These are phyloP conservation scores for Biston stratarius DNA, from an alignment of 2,888 invertebrate species.

Conservation along the genomic window DNA sequence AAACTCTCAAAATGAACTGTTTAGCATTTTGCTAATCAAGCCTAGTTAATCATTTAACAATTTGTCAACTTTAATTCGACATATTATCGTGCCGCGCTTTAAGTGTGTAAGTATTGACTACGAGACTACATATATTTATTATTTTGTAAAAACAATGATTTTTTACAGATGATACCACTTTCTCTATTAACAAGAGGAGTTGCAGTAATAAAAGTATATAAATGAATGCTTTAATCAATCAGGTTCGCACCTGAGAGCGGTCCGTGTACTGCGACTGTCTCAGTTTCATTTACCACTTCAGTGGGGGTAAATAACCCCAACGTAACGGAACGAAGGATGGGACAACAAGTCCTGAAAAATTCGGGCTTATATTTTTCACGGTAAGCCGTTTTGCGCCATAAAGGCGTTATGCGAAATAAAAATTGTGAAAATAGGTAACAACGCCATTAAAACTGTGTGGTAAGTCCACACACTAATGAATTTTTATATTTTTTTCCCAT, in stretches of 20 bases:
- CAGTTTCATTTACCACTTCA: slow-evolving; percentile 56
- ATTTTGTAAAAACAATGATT: too few species aligned
- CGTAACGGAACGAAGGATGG: slow-evolving; percentile 9
- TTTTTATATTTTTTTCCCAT: too few species aligned
- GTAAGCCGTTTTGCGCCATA: not conserved
- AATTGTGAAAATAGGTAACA: too few species aligned
- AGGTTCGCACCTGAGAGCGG: slow-evolving; percentile 44
- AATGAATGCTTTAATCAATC: slow-evolving; percentile 38
- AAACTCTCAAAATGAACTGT: too few species aligned
- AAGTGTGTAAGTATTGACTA: too few species aligned
- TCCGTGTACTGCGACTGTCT: slow-evolving; percentile 46
- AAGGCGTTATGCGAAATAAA: not conserved
- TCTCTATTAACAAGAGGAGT: not conserved
- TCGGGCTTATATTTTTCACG: not conserved
- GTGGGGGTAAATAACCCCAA: slow-evolving; percentile 62
- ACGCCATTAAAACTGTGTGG: too few species aligned
- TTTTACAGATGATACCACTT: not conserved
- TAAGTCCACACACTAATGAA: too few species aligned
- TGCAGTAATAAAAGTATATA: slow-evolving; percentile 23
- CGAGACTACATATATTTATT: too few species aligned
- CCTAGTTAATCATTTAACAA: too few species aligned
- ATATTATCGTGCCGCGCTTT: too few species aligned
- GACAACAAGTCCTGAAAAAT: not conserved
- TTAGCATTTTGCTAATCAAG: too few species aligned
- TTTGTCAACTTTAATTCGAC: too few species aligned